Evolutionary conservation across 2,888 invertebrate genomes (phyloP).

Genomic region (Tholera decimalis): DNA sequence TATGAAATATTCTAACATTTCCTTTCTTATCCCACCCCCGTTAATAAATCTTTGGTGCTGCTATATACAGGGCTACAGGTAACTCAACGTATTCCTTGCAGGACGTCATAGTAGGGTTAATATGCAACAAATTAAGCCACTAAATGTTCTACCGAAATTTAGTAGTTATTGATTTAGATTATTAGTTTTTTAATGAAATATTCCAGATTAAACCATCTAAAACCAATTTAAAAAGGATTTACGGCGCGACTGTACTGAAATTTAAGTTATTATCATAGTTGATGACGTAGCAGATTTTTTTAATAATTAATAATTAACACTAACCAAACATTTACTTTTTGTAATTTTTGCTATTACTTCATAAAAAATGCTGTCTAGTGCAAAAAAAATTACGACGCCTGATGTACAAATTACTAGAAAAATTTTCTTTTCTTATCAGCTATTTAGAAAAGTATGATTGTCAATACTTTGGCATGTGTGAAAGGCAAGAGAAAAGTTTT

Average conservation of each 20-base stretch:
- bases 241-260: no score
- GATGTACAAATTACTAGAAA: neutral
- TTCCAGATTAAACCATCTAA: neutral
- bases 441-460: neutral
- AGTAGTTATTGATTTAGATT: neutral
- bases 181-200: neutral
- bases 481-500: neutral
- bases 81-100: no score
- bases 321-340: neutral
- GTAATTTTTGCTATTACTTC: neutral
- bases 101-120: no score
- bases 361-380: no score
- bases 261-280: no score
- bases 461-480: neutral
- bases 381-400: neutral
- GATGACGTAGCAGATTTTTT: neutral
- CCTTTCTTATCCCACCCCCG: no score
- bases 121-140: no score
- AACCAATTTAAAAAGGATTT: no score
- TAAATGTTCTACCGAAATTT: neutral
- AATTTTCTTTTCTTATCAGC: neutral
- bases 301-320: neutral
- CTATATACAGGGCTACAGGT: no score
- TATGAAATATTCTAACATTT: neutral
- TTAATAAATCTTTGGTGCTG: no score